Evolutionary conservation across 1,140 invertebrate genomes (phyloP), one percentile per base, ranked within the genome.

Genomic region (Euwallacea fornicatus): DNA sequence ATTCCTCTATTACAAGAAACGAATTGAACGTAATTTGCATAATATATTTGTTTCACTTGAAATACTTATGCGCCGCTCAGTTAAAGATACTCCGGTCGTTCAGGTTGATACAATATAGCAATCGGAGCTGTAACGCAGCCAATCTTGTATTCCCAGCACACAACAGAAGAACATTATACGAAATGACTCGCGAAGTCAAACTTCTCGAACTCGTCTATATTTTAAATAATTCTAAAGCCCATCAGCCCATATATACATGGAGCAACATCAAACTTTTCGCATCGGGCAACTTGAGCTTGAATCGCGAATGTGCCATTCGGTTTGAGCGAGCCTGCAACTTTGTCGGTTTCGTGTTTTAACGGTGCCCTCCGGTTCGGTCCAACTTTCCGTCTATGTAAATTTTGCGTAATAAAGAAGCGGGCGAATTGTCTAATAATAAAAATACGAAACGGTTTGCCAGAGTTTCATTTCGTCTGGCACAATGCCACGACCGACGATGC

Each of bases 361-460:
- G 53, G 65, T 66, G 65, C 65, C 65, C 65, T 59, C 42, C 53
- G 65, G 55, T 44, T 66, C 65, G 65, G 65, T 66, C 66, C 43
- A 69, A 69, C 66, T 70, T 70, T 70, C 61, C 68, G 68, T 70
- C 68, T 64, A 70, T 70, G 68, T 64, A 73, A 73, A 69, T 73
- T 73, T 73, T 56, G 60, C 66, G 67, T 66, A 73, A 73, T 73
- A 73, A 73, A 73, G 72, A 73, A 73, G 72, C 72, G 72, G 71
- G 62, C 47, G 59, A 70, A 73, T 73, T 73, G 67, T 73, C 66
- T 73, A 73, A 73, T 73, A 73, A 73, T 73, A 73, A 73, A 73
- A 73, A 73, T 73, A 70, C 72, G 66, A 56, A 66, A 66, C 65
- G 65, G 53, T 66, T 33, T 59, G 55, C 65, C 55, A 66, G 56